Percentiles rank a stretch among this genome's conserved stretches.
Evolutionary conservation across 2,113 vertebrate genomes (phyloP).

Genomic region (Hyperopisus bebe): DNA sequence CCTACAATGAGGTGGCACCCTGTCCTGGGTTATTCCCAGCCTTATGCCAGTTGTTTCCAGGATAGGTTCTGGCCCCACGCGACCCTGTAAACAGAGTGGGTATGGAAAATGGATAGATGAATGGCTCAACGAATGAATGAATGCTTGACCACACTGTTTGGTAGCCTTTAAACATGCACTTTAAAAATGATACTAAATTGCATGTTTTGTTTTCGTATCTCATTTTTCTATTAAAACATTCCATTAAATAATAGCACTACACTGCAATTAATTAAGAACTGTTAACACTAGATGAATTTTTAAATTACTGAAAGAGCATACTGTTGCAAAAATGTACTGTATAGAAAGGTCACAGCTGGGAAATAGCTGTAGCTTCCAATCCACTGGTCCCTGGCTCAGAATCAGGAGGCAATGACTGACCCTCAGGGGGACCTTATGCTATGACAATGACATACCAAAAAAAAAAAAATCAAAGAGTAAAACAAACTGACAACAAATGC

Average conservation of each 20-base stretch:
- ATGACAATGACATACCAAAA: not conserved
- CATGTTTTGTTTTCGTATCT: not conserved
- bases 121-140: not conserved
- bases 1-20: not conserved
- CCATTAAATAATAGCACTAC: not conserved
- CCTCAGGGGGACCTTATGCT: not conserved
- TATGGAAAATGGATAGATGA: not conserved
- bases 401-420: not conserved
- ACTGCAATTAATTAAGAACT: not conserved
- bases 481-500: not conserved
- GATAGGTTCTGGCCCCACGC: not conserved
- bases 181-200: not conserved
- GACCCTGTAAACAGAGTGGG: not conserved
- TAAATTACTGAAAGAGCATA: not conserved
- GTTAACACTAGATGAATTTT: not conserved
- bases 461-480: not conserved
- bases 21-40: not conserved
- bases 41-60: not conserved
- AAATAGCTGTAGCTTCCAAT: not conserved
- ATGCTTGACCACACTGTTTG: not conserved
- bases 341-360: not conserved
- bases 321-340: not conserved
- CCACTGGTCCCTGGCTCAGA: not conserved
- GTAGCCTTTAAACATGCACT: not conserved
- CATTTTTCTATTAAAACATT: not conserved